Conservation (phyloP, 2,113 vertebrate genomes). For the Lepus europaeus region DNA sequence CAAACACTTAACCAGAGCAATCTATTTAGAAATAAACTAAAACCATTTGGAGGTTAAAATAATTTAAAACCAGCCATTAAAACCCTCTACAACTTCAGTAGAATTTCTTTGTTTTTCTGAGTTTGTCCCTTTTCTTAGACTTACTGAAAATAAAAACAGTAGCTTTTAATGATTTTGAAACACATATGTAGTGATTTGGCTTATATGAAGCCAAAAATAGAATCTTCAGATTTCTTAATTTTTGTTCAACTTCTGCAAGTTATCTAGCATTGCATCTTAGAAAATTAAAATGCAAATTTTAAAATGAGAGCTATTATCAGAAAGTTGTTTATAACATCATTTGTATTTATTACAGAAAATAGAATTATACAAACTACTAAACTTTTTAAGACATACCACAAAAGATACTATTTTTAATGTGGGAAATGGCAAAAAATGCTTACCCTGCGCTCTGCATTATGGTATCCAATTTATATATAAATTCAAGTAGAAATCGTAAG, state of each 20-base stretch:
- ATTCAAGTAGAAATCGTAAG: conserved; percentile 22
- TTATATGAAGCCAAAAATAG: neutral
- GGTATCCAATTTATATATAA: conserved; percentile 25
- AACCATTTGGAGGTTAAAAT: neutral
- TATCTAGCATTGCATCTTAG: conserved; percentile 20
- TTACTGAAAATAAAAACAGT: conserved; percentile 55
- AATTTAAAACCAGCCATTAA: conserved; percentile 46
- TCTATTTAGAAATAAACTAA: conserved; percentile 57
- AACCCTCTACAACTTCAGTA: conserved; percentile 31
- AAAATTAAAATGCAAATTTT: conserved; percentile 54
- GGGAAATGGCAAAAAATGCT: conserved; percentile 6
- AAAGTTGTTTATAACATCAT: neutral
- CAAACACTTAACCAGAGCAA: neutral
- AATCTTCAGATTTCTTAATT: conserved; percentile 2
- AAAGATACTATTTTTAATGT: conserved; percentile 46
- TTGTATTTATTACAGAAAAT: conserved; percentile 10
- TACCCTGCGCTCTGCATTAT: neutral
- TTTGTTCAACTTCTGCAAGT: neutral
- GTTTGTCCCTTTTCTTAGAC: conserved; percentile 43
- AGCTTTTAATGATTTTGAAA: conserved; percentile 58
- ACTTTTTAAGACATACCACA: conserved; percentile 44
- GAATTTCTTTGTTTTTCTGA: conserved; percentile 33
- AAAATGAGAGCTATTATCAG: conserved; percentile 28
- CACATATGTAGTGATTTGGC: conserved; percentile 22
- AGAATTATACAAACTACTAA: conserved; percentile 20